Percentiles rank a stretch among this genome's conserved stretches.
Evolutionary conservation across 2,113 vertebrate genomes (phyloP).

Genomic region (Pterophyllum scalare): DNA sequence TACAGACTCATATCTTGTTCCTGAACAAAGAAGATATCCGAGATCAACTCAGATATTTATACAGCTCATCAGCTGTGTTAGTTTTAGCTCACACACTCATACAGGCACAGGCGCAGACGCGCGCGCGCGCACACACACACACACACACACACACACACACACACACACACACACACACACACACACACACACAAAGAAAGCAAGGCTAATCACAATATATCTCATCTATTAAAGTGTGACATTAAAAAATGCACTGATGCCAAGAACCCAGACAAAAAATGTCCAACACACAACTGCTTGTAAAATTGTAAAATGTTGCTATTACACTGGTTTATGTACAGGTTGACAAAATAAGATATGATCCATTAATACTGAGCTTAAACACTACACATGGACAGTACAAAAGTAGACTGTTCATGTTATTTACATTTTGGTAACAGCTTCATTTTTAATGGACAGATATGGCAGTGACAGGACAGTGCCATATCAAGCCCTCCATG

Average conservation of each 20-base stretch:
- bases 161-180: fast-evolving
- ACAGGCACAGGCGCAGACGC: background rate
- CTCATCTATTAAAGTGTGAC: background rate
- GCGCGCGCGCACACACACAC: constrained; percentile 17
- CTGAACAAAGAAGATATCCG: constrained; percentile 64
- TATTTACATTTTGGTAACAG: background rate
- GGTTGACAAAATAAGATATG: background rate
- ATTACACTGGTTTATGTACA: background rate
- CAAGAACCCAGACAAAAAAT: background rate
- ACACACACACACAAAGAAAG: background rate
- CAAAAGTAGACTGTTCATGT: background rate
- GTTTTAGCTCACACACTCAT: constrained; percentile 42
- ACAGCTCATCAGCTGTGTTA: constrained; percentile 68
- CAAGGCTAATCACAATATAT: background rate
- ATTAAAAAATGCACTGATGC: background rate
- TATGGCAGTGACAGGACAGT: background rate
- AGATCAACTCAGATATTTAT: constrained; percentile 66
- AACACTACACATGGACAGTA: background rate
- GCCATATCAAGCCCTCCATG: background rate
- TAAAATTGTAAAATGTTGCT: background rate
- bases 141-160: background rate
- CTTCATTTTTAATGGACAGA: background rate
- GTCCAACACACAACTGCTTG: background rate
- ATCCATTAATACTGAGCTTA: background rate
- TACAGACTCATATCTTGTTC: constrained; percentile 61